Evolutionary conservation across 2,113 vertebrate genomes (phyloP), one percentile per base, ranked within the genome.

Genomic region (Mixornis gularis): DNA sequence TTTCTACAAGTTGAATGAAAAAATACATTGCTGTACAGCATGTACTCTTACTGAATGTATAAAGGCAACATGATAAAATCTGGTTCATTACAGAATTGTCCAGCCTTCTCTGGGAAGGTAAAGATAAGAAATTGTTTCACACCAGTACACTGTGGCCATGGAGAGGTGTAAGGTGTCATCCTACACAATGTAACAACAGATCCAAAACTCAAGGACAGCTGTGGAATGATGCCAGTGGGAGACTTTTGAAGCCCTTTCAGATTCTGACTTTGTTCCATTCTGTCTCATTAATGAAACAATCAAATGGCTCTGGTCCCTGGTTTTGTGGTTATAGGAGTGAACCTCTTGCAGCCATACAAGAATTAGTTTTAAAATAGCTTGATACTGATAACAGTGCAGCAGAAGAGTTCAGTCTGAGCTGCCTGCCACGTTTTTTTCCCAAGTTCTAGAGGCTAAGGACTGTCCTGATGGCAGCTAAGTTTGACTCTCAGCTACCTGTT

Each of bases 351-450:
- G 44, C 13, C 36, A 6, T 12, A 17, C 1, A 7, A 44, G 34
- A 63, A 41, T 9, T 43, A 3, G 16, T 43, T 64, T 79, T 40
- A 60, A 60, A 68, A 40, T 13, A 56, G 8, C 30, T 78, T 44
- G 34, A 10, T 49, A 19, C 10, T 25, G 32, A 15, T 43, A 62
- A 10, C 7, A 51, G 3, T 30, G 29, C 41, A 90, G 30, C 20
- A 51, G 25, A n/a, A 58, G 32, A n/a, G 8, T 13, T 73, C 25
- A 53, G 26, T 12, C 53, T 55, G 48, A 85, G 49, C 7, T 43
- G 5, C 8, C 26, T 41, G 40, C 15, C 7, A 3, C 2, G 0
- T 6, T 21, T 77, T 86, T 62, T 51, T 12, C 8, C 21, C 25
- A 22, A 19, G 15, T 16, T 70, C 25, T 41, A 17, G 44, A 62